phyloP scores from a whole-genome alignment of 2,113 vertebrate species.

The Oreochromis niloticus region DNA sequence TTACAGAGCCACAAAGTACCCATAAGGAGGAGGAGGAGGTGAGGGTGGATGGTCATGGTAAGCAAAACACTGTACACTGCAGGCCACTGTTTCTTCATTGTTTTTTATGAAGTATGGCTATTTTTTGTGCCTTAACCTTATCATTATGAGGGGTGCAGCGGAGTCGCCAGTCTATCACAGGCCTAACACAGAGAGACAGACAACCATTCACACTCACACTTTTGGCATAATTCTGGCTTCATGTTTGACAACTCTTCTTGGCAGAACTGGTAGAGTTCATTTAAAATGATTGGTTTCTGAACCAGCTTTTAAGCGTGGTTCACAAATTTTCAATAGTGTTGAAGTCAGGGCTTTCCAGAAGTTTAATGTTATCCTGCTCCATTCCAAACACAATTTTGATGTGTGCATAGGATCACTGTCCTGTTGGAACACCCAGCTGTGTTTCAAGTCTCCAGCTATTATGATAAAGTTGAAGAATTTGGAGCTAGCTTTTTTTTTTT shows the following conservation, averaged over 20 bases:
- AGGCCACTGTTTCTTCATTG: not conserved
- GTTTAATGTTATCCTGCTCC: rapidly evolving
- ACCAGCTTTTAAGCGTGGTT: not conserved
- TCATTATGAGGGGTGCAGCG: no score
- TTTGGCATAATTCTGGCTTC: no score
- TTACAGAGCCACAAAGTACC: not conserved
- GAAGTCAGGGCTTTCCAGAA: not conserved
- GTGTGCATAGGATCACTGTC: not conserved
- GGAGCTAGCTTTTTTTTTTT: not conserved
- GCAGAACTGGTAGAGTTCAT: not conserved
- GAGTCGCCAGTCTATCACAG: no score
- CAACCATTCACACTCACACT: no score
- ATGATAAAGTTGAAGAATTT: not conserved
- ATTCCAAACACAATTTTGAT: not conserved
- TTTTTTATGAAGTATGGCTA: not conserved
- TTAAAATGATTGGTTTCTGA: not conserved
- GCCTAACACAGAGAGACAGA: no score
- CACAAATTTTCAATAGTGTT: not conserved
- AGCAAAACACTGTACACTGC: not conserved
- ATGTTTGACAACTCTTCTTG: not conserved
- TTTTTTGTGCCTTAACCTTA: not conserved
- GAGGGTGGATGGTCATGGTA: not conserved
- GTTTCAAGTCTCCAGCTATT: not conserved
- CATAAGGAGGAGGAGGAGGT: not conserved
- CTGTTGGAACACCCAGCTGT: not conserved